Evolutionary conservation across 2,797 vertebrate genomes (phyloP), one percentile per base, ranked within the genome.

Genomic region (Crenuchus spilurus): DNA sequence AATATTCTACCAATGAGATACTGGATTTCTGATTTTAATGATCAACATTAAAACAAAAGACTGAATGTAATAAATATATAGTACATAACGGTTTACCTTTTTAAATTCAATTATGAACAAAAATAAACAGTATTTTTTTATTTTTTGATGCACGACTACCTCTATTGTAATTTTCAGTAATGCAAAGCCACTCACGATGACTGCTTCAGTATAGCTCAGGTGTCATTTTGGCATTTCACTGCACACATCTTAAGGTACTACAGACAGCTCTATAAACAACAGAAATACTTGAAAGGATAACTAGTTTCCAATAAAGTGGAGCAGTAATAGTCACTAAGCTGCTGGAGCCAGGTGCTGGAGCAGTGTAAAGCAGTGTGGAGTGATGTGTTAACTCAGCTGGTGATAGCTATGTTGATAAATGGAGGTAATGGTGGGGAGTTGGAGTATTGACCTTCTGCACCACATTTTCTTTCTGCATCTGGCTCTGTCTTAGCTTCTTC

Each of bases 401-500:
- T n/a, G n/a, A n/a, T n/a, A n/a, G n/a, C n/a, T n/a, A n/a, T 37
- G 48, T 62, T 66, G 75, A 35, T 71, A 66, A 65, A 37, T 52
- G 69, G 52, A 66, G 61, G 31, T 72, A 66, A 71, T 48, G 24
- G 42, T n/a, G 26, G n/a, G 10, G 24, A 62, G 54, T 26, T n/a
- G 30, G 6, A 33, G 31, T 30, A 52, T 10, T 80, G 82, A 96
- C 95, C 94, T 95, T 95, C 85, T 95, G 94, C 16, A 94, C 92
- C 63, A 94, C 92, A 0, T 95, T 95, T 70, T 96, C 94, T 81
- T 95, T 95, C 74, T 96, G 95, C 16, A 96, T 90, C 18, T 96
- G 95, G 72, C 95, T 95, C 84, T 95, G 95, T 67, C 94, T 86
- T 66, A 96, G 91, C 39, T 96, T 96, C 85, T 96, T 96, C 51